phyloP scores from a whole-genome alignment of 2,113 vertebrate species.

The Puma concolor region DNA sequence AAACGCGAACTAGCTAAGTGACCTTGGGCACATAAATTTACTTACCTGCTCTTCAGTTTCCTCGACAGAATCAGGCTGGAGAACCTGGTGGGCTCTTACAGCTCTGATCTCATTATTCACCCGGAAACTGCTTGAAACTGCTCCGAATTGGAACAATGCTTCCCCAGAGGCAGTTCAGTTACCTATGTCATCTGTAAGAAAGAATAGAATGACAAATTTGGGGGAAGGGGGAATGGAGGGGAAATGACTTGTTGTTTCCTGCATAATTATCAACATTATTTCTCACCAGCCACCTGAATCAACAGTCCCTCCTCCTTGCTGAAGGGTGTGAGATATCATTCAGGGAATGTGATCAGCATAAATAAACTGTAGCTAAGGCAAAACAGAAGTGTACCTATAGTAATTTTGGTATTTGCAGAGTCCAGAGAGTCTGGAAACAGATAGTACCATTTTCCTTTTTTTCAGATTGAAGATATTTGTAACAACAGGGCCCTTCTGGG shows the following conservation, averaged over 20 bases:
- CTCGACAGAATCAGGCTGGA: background rate
- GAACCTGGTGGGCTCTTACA: background rate
- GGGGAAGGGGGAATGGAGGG: accelerated
- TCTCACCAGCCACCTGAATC: background rate
- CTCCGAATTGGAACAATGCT: background rate
- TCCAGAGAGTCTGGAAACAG: background rate
- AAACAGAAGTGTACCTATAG: background rate
- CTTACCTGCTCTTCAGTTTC: background rate
- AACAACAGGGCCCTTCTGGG: background rate
- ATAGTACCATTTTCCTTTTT: background rate
- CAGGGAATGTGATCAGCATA: background rate
- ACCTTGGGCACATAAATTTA: background rate
- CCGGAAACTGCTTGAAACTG: background rate
- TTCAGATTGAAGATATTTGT: background rate
- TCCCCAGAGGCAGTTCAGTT: background rate
- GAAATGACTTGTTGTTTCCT: background rate
- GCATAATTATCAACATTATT: background rate
- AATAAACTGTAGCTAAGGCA: background rate
- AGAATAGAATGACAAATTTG: background rate
- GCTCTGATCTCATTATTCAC: background rate
- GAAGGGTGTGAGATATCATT: background rate
- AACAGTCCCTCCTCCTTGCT: background rate
- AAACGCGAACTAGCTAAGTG: background rate
- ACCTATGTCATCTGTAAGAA: background rate
- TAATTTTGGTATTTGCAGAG: background rate